Conservation (phyloP, 2,888 invertebrate species). For the Heliconius ismenius region DNA sequence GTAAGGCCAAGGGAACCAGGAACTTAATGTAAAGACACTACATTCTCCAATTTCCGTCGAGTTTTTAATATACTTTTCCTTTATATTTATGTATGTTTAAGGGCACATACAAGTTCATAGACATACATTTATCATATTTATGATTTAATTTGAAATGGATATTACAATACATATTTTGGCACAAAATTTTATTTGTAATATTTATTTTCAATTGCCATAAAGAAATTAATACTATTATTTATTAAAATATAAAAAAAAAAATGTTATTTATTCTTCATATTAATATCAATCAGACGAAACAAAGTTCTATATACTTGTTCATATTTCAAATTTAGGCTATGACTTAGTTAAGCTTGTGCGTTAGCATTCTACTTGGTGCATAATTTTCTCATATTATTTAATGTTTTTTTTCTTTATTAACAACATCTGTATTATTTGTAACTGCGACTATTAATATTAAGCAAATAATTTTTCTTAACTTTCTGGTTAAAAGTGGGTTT, state of each 20-base stretch:
- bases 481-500: too few species aligned
- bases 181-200: slow-evolving; percentile 17
- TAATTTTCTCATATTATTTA: slow-evolving; percentile 56
- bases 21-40: too few species aligned
- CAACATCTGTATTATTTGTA: slow-evolving; percentile 18
- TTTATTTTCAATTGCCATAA: neutral
- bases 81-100: too few species aligned
- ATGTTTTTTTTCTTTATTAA: slow-evolving; percentile 37
- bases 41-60: too few species aligned
- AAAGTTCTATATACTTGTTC: slow-evolving; percentile 28
- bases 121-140: too few species aligned
- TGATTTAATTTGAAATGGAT: neutral
- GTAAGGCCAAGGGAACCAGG: too few species aligned
- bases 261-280: neutral
- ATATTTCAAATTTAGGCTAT: slow-evolving; percentile 67
- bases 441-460: neutral
- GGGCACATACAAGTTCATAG: too few species aligned
- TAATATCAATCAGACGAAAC: slow-evolving; percentile 10
- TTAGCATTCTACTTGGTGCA: slow-evolving; percentile 60
- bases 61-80: too few species aligned
- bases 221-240: neutral
- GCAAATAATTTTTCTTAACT: too few species aligned
- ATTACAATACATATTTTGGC: slow-evolving; percentile 2
- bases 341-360: slow-evolving; percentile 54
- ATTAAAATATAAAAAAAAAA: too few species aligned